phyloP scores from a whole-genome alignment of 2,888 invertebrate genomes.

The Tetranychus truncatus region DNA sequence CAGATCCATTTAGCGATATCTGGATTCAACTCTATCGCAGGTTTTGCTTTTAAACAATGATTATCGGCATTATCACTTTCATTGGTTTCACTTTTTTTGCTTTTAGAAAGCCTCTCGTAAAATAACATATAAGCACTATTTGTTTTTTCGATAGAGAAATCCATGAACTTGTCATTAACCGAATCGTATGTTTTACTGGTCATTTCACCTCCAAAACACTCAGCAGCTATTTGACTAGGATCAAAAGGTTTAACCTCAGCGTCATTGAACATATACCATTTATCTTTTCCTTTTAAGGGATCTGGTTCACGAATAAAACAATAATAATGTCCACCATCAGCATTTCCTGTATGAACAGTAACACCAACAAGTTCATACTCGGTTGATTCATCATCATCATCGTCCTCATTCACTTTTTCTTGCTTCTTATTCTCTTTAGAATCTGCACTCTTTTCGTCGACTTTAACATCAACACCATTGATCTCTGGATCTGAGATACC shows the following conservation, averaged over 20 bases:
- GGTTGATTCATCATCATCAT: constrained; percentile 32
- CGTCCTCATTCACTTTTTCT: constrained; percentile 19
- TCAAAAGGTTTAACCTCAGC: constrained; percentile 87
- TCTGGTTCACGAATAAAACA: constrained; percentile 74
- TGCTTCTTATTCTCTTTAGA: constrained; percentile 15
- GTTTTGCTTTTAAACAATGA: not conserved
- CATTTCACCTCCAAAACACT: constrained; percentile 95
- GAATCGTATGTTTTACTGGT: constrained; percentile 94
- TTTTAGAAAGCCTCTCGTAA: constrained; percentile 48
- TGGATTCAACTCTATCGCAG: constrained; percentile 44
- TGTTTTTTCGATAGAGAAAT: constrained; percentile 90
- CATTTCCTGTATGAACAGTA: constrained; percentile 92
- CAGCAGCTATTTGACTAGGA: constrained; percentile 77
- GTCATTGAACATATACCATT: constrained; percentile 59
- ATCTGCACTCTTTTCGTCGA: not conserved
- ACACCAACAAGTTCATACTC: constrained; percentile 69
- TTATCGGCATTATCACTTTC: not conserved
- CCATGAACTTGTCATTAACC: constrained; percentile 88
- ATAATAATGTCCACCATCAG: constrained; percentile 91
- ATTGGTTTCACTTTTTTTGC: constrained; percentile 8
- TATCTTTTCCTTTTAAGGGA: constrained; percentile 56
- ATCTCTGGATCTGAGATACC: not conserved
- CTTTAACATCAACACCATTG: not conserved
- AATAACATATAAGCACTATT: constrained; percentile 94
- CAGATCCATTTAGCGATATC: constrained; percentile 88